These are phyloP conservation scores for Nibea albiflora DNA, from an alignment of 2,113 vertebrate genomes.

Conservation along the genomic window DNA sequence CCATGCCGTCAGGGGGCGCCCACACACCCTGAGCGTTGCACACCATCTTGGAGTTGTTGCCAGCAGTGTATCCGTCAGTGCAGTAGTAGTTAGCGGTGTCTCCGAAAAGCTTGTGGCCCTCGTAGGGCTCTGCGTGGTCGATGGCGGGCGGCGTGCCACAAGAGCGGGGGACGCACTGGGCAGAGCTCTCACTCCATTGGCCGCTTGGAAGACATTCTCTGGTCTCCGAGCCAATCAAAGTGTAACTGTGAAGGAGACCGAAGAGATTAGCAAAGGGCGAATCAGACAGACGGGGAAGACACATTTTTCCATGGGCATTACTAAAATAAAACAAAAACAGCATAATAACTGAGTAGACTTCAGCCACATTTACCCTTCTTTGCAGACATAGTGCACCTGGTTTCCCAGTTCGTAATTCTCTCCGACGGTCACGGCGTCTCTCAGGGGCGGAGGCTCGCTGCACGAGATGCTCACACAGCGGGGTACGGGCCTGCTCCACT, in stretches of 20 bases:
- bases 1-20: conserved; percentile 88
- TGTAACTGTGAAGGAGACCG: conserved; percentile 86
- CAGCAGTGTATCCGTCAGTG: conserved; percentile 91
- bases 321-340: neutral
- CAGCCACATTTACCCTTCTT: conserved; percentile 91
- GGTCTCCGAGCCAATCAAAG: conserved; percentile 88
- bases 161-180: conserved; percentile 93
- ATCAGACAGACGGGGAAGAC: neutral
- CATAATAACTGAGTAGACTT: conserved; percentile 13
- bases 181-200: conserved; percentile 88
- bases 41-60: conserved; percentile 91
- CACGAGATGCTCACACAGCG: conserved; percentile 88
- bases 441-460: conserved; percentile 87
- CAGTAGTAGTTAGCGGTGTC: conserved; percentile 96
- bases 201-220: conserved; percentile 90
- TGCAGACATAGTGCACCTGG: conserved; percentile 91
- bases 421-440: conserved; percentile 85
- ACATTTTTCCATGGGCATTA: too few species aligned
- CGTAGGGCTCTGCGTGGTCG: conserved; percentile 92
- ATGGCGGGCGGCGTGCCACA: conserved; percentile 93
- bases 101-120: conserved; percentile 92
- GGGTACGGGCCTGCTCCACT: conserved; percentile 89
- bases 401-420: conserved; percentile 90
- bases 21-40: conserved; percentile 93
- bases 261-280: neutral